Conservation (phyloP, 2,888 invertebrate genomes). For the Pteria penguin region DNA sequence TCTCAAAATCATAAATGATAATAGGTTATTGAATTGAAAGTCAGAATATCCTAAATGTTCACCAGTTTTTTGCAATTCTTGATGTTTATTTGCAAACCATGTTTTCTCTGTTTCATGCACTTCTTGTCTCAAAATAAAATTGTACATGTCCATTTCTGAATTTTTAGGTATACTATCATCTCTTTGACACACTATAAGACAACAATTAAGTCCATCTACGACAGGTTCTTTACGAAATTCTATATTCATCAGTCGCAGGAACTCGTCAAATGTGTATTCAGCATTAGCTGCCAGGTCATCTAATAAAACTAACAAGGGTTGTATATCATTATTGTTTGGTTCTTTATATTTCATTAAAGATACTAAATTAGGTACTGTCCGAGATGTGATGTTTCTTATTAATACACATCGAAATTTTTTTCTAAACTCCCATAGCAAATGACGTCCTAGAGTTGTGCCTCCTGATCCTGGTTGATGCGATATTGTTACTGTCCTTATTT, state of each 20-base stretch:
- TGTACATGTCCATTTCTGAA: not conserved
- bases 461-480: conserved; percentile 41
- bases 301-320: conserved; percentile 19
- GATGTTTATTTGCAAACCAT: not conserved
- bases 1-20: conserved; percentile 42
- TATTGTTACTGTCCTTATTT: conserved; percentile 4
- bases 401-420: conserved; percentile 27
- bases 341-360: conserved; percentile 19
- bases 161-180: not conserved
- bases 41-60: conserved; percentile 9
- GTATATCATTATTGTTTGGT: not conserved
- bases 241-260: conserved; percentile 7
- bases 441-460: conserved; percentile 24
- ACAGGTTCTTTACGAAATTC: conserved; percentile 4
- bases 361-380: not conserved
- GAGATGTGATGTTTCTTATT: conserved; percentile 2
- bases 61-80: conserved; percentile 14
- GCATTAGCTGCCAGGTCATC: conserved; percentile 23
- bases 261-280: conserved; percentile 14
- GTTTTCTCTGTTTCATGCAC: conserved; percentile 11
- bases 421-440: conserved; percentile 35
- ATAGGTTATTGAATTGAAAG: conserved; percentile 32
- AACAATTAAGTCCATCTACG: conserved; percentile 7
- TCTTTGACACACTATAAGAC: conserved; percentile 20
- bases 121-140: conserved; percentile 13